phyloP scores from a whole-genome alignment of 2,113 vertebrate genomes.

The Corvus moneduloides region DNA sequence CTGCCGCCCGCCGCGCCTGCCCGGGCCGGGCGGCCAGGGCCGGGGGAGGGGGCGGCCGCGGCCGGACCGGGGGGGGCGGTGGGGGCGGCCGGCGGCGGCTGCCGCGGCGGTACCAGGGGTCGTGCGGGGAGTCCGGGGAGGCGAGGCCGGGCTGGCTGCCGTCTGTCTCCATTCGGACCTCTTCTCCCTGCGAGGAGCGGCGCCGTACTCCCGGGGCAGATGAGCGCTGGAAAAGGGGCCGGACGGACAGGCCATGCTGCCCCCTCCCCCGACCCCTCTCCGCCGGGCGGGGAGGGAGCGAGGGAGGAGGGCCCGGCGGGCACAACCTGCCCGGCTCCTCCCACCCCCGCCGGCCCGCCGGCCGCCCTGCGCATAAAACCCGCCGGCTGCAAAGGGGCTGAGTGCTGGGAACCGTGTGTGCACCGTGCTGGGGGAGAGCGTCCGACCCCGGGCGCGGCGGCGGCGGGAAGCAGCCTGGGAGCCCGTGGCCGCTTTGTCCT shows the following conservation, averaged over 20 bases:
- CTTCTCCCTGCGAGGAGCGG: slow-evolving; percentile 48
- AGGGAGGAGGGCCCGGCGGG: slow-evolving; percentile 73
- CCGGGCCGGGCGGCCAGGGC: too few relatives aligned
- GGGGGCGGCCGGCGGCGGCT: neutral
- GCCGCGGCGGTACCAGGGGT: slow-evolving; percentile 85
- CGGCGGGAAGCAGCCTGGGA: neutral
- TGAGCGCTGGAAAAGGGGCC: slow-evolving; percentile 66
- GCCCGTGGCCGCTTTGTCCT: neutral
- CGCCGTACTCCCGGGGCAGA: slow-evolving; percentile 63
- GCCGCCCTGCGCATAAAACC: slow-evolving; percentile 44
- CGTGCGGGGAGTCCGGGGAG: slow-evolving; percentile 90
- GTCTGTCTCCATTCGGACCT: slow-evolving; percentile 91
- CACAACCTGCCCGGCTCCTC: slow-evolving; percentile 71
- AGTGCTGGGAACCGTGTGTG: neutral
- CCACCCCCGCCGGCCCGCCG: slow-evolving; percentile 52
- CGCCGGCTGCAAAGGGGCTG: neutral
- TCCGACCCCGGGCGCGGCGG: neutral
- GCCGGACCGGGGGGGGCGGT: too few relatives aligned
- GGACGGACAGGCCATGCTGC: slow-evolving; percentile 80
- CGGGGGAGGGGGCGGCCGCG: too few relatives aligned
- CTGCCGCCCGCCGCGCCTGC: too few relatives aligned
- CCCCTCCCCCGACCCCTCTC: slow-evolving; percentile 79
- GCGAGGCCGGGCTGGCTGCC: slow-evolving; percentile 92
- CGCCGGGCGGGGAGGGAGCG: slow-evolving; percentile 75
- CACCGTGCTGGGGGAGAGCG: neutral